Base-by-base conservation (phyloP, 2,888 invertebrate genomes). In the Dexiosoma caninum region DNA sequence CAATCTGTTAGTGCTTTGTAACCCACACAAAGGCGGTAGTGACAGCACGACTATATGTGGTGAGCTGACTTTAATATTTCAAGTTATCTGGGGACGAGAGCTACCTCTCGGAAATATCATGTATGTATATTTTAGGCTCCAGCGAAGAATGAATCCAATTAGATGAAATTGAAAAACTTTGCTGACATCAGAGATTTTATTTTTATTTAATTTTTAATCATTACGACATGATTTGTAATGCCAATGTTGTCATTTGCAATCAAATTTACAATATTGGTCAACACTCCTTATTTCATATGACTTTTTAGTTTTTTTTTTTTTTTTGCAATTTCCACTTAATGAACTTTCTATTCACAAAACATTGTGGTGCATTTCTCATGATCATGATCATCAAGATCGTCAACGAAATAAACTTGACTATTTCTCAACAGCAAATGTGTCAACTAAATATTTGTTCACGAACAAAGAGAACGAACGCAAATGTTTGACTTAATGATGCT, bases 391-490 rank as follows among this genome's bases (percentile, higher is more conserved):
- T 37, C 55, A 46, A 51, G 42, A 55, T 49, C n/a, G 37, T 72
- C 49, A 49, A 66, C 44, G 21, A 30, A 62, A 59, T 14, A 62
- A 23, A 72, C 53, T 66, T 66, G 49, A 49, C 76, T 69, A 77
- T 64, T 81, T 44, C 55, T 49, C 55, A 35, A 53, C 66, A 49
- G 55, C 49, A 62, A 81, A 62, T 71, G 35, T 72, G 71, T 71
- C 71, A 81, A 55, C 67, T 55, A 32, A 14, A 53, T 30, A 71
- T 66, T 32, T 42, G 21, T 10, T 60, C 19, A 35, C 64, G 55
- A 23, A 32, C 23, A 35, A 44, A 37, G 21, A 46, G 14, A 32
- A 46, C 32, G 14, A 42, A 55, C 49, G n/a, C 14, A 14, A 27
- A 35, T 59, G 12, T 51, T 51, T 75, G 62, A 44, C 19, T 70